These are phyloP conservation scores for Adelges cooleyi DNA, from an alignment of 1,140 invertebrate genomes.

Conservation along the genomic window DNA sequence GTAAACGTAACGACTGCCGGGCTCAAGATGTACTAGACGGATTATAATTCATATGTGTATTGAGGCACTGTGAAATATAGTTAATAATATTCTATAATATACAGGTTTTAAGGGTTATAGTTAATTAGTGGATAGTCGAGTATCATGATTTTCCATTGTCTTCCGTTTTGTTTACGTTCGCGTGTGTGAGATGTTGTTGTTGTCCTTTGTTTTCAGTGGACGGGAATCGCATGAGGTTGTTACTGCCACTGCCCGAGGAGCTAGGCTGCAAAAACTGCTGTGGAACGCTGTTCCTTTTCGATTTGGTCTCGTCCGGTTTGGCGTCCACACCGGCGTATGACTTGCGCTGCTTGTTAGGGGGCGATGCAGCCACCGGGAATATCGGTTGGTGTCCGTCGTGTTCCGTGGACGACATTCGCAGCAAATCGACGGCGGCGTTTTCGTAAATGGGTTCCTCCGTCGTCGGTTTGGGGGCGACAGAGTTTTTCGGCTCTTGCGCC, in stretches of 20 bases:
- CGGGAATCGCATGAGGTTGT: conserved; percentile 8
- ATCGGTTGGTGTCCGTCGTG: conserved; percentile 28
- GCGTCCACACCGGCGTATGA: not conserved
- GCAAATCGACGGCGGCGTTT: conserved; percentile 30
- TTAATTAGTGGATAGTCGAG: no score
- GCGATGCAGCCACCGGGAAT: conserved; percentile 8
- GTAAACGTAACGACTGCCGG: no score
- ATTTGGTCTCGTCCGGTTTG: not conserved
- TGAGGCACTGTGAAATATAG: no score
- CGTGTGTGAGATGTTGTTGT: not conserved
- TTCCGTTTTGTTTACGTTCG: not conserved
- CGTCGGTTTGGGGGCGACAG: not conserved
- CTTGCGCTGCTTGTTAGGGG: conserved; percentile 2
- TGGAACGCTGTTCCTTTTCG: conserved; percentile 1
- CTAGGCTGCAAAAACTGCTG: not conserved
- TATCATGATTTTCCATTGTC: no score
- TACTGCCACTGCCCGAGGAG: not conserved
- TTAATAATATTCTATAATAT: no score
- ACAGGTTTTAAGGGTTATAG: no score
- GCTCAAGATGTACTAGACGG: no score
- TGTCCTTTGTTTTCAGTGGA: not conserved
- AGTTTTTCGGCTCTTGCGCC: not conserved
- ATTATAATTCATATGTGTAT: no score
- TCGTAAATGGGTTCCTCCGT: conserved; percentile 4
- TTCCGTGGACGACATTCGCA: conserved; percentile 34